Evolutionary conservation across 2,888 invertebrate genomes (phyloP).

Genomic region (Hetaerina titia): DNA sequence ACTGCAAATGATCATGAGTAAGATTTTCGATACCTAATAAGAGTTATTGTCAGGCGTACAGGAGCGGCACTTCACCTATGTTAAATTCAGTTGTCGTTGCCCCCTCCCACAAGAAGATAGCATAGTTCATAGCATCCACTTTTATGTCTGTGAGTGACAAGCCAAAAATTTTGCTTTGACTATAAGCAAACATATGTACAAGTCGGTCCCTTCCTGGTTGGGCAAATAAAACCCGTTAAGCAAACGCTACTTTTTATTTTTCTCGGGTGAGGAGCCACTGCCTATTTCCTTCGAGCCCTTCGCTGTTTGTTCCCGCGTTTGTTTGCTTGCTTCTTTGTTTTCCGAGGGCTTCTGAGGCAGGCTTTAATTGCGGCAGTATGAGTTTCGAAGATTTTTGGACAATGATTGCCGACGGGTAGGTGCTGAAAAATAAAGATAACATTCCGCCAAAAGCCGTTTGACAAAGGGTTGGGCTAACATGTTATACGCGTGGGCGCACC

Average conservation of each 20-base stretch:
- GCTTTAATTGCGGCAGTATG: conserved; percentile 5
- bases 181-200: not conserved
- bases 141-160: not conserved
- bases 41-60: too few relatives aligned
- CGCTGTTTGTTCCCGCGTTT: not conserved
- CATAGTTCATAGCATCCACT: not conserved
- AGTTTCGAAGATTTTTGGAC: conserved; percentile 12
- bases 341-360: not conserved
- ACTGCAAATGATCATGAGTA: too few relatives aligned
- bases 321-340: not conserved
- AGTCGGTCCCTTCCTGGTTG: conserved; percentile 21
- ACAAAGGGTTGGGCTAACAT: not conserved
- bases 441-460: not conserved
- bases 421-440: not conserved
- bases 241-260: not conserved
- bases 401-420: not conserved
- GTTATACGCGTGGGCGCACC: not conserved
- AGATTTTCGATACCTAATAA: too few relatives aligned
- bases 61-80: not conserved
- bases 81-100: not conserved
- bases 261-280: not conserved
- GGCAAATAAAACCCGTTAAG: conserved; percentile 10
- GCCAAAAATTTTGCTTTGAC: conserved; percentile 14
- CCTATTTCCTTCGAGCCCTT: conserved; percentile 5
- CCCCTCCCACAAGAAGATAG: not conserved